These are phyloP conservation scores for Drosophila antonietae DNA, from an alignment of 2,888 invertebrate genomes.

Conservation along the genomic window DNA sequence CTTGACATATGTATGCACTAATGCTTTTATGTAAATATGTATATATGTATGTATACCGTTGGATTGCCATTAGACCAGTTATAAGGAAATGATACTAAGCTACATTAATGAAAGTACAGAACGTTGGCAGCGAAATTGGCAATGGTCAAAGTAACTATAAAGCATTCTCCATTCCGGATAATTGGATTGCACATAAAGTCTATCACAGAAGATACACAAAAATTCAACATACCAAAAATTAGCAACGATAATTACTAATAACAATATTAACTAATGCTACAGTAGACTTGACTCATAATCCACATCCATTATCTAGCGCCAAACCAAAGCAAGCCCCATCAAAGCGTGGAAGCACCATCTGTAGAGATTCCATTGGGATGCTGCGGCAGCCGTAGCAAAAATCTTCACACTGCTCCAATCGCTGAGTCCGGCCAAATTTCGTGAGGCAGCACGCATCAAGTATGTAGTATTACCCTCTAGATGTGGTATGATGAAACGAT, in stretches of 20 bases:
- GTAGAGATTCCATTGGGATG: constrained; percentile 45
- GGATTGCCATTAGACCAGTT: constrained; percentile 30
- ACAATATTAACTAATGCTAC: constrained; percentile 49
- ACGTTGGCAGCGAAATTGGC: constrained; percentile 62
- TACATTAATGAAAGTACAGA: constrained; percentile 28
- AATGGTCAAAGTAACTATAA: constrained; percentile 34
- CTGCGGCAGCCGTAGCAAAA: constrained; percentile 81
- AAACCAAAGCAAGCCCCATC: constrained; percentile 41
- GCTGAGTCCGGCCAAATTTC: constrained; percentile 86
- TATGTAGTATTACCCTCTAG: constrained; percentile 86
- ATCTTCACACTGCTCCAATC: constrained; percentile 83
- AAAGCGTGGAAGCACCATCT: constrained; percentile 4
- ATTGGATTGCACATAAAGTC: constrained; percentile 68
- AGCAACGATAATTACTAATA: constrained; percentile 41
- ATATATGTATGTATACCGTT: constrained; percentile 18
- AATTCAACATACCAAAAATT: constrained; percentile 40
- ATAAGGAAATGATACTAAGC: constrained; percentile 40
- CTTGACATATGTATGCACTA: constrained; percentile 58
- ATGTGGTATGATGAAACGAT: constrained; percentile 85
- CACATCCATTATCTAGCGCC: constrained; percentile 39
- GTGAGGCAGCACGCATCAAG: constrained; percentile 86
- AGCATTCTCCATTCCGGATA: constrained; percentile 34
- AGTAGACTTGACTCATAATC: constrained; percentile 21
- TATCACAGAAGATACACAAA: constrained; percentile 72
- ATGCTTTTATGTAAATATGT: constrained; percentile 47